Conservation (phyloP, 2,113 vertebrate genomes). For the Pogonocichla stellata region DNA sequence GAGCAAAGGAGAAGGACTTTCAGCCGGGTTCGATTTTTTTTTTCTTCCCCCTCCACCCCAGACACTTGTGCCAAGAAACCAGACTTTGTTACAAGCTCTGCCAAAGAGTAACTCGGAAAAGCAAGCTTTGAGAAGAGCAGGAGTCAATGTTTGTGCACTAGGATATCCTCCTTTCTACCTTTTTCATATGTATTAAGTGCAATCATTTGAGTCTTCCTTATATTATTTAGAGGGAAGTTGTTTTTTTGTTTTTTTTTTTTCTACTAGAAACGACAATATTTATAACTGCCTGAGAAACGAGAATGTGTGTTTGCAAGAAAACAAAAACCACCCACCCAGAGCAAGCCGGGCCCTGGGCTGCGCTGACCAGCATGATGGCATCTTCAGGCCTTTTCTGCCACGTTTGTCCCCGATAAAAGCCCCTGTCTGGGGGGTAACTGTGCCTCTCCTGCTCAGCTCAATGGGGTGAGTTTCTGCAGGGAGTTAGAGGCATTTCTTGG, state of each 20-base stretch:
- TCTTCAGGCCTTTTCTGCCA: constrained; percentile 34
- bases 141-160: constrained; percentile 79
- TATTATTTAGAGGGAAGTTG: constrained; percentile 77
- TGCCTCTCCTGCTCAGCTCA: background rate
- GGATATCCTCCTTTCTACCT: constrained; percentile 78
- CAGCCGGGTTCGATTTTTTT: background rate
- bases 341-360: constrained; percentile 16
- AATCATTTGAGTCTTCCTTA: constrained; percentile 81
- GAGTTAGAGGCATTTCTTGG: rapidly evolving
- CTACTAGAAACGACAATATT: constrained; percentile 77
- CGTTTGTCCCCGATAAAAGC: background rate
- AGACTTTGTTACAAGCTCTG: constrained; percentile 77
- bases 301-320: constrained; percentile 64
- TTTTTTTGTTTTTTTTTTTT: constrained; percentile 22
- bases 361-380: background rate
- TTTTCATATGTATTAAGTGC: constrained; percentile 82
- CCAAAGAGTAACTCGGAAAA: constrained; percentile 79
- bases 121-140: constrained; percentile 69
- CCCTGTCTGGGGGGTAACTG: background rate
- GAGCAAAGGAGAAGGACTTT: constrained; percentile 48
- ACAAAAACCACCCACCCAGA: constrained; percentile 6
- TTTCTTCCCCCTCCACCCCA: background rate
- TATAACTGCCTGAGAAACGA: constrained; percentile 79
- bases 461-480: background rate
- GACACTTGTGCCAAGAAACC: constrained; percentile 64